Evolutionary conservation across 1,140 invertebrate species (phyloP), one percentile per base, ranked within the genome.

Genomic region (Drosophila kanapiae): DNA sequence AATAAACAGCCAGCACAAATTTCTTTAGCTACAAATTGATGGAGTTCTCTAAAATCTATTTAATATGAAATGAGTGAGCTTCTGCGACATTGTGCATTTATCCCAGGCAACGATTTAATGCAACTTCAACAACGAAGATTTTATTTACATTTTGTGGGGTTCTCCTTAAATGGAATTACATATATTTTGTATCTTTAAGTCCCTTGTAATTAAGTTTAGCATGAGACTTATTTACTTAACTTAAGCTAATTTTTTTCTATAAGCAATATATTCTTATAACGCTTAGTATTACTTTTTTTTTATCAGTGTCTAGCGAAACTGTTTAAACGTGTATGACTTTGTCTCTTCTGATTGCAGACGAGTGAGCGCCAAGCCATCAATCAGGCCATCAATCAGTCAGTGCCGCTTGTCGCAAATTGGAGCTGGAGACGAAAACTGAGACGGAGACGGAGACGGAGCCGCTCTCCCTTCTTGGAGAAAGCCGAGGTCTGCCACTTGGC

Each of bases 351-450:
- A 86, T 88, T 88, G 57, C 84, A 88, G 83, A 61, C 53, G 57
- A 63, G 31, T 49, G 53, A 57, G 37, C 75, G 53, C 61, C 58
- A 71, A 56, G 38, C 79, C 74, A 82, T 85, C 82, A 85, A 85
- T 85, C 82, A 82, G 40, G 68, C 72, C 40, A 80, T 83, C 81
- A 83, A 83, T 84, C 81, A 84, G 47, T 69, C 71, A 37, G 62
- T 65, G 65, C 49, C 72, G 68, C 64, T 64, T 64, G 82, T 80
- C 77, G 59, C 82, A 77, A 84, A 85, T 71, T 85, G 82, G 81
- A 61, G 48, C 71, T 74, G 64, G 33, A 54, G 42, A 8, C 14
- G 31, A 0, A 11, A 9, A 42, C 29, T 4, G 13, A 57, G 40
- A 18, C 53, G 6, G n/a, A 16, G 64, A 8, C 43, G 4, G 2